These are phyloP conservation scores for Oscheius sp. DNA, from an alignment of 2,888 invertebrate genomes.

Conservation along the genomic window DNA sequence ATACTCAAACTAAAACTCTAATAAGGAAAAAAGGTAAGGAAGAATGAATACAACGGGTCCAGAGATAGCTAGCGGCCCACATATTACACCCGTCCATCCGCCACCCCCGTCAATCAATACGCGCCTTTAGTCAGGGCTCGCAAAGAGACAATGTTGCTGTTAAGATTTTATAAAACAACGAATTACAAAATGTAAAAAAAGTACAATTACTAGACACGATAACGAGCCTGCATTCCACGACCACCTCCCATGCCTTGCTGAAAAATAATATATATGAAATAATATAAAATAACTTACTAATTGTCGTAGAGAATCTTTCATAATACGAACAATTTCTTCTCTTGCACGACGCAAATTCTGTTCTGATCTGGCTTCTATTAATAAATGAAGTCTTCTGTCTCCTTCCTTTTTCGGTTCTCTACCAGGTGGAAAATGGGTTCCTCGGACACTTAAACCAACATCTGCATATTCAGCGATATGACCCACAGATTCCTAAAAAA, in stretches of 20 bases:
- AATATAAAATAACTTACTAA: constrained; percentile 72
- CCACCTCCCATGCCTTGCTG: constrained; percentile 3
- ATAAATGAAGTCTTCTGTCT: constrained; percentile 38
- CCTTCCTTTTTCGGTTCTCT: constrained; percentile 75
- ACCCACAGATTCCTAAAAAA: constrained; percentile 86
- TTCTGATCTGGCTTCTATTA: constrained; percentile 83
- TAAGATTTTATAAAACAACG: no score
- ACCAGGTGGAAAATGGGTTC: constrained; percentile 87
- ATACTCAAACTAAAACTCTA: neutral
- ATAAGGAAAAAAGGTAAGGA: neutral
- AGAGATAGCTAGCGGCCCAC: neutral
- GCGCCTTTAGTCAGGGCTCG: neutral
- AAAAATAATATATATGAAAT: neutral
- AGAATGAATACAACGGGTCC: neutral
- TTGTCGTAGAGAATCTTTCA: constrained; percentile 95
- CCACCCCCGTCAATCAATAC: constrained; percentile 11
- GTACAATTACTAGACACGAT: constrained; percentile 13
- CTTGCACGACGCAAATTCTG: constrained; percentile 93
- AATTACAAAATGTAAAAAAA: neutral
- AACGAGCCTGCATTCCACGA: constrained; percentile 24
- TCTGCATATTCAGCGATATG: constrained; percentile 99
- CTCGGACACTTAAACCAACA: constrained; percentile 96
- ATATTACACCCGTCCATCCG: constrained; percentile 13
- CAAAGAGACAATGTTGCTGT: neutral
- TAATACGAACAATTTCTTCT: constrained; percentile 93